phyloP scores from a whole-genome alignment of 2,888 invertebrate genomes.

The Drosophila meridionalis region DNA sequence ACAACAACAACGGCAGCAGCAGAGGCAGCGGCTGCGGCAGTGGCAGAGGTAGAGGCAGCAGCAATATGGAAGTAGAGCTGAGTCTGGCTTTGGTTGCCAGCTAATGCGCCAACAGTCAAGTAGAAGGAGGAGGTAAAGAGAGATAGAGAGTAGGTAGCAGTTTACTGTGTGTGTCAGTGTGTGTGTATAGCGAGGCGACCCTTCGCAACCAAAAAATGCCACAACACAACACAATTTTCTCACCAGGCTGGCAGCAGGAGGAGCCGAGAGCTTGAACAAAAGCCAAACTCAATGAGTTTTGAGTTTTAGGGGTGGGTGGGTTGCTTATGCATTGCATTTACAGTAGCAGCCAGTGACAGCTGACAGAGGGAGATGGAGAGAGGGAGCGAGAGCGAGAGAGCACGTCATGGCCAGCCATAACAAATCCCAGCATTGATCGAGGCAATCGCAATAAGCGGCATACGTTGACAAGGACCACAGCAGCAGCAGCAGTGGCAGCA shows the following conservation, averaged over 20 bases:
- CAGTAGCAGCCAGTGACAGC: constrained; percentile 63
- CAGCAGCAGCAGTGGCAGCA: constrained; percentile 8
- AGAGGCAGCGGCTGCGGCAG: constrained; percentile 21
- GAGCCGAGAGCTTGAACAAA: constrained; percentile 56
- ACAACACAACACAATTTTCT: constrained; percentile 77
- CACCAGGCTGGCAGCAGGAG: constrained; percentile 47
- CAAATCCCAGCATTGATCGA: constrained; percentile 70
- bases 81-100: constrained; percentile 54
- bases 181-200: constrained; percentile 36
- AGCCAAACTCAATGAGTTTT: constrained; percentile 70
- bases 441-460: constrained; percentile 63
- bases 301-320: constrained; percentile 44
- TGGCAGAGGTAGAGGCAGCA: constrained; percentile 22
- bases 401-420: constrained; percentile 43
- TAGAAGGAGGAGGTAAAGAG: constrained; percentile 14
- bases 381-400: not conserved
- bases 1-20: constrained; percentile 41
- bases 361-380: not conserved
- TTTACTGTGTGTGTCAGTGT: constrained; percentile 27
- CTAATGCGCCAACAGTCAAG: constrained; percentile 65
- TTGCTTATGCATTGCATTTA: constrained; percentile 34
- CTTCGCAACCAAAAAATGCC: constrained; percentile 79
- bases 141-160: constrained; percentile 35
- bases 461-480: constrained; percentile 42
- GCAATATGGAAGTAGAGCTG: constrained; percentile 47